Conservation (phyloP, 2,888 invertebrate genomes). For the Andrena dorsata region DNA sequence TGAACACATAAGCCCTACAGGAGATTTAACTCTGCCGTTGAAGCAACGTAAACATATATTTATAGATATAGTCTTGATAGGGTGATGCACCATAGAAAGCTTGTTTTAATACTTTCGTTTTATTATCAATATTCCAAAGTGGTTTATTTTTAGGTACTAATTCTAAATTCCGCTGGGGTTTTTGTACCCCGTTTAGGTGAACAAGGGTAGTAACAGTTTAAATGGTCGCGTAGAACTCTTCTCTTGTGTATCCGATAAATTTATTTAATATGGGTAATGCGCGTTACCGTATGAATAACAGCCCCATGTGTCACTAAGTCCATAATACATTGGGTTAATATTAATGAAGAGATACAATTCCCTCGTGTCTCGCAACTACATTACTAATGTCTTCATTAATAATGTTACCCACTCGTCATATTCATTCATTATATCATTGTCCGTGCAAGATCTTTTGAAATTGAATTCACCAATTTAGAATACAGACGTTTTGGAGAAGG, state of each 20-base stretch:
- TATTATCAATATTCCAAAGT: too few relatives aligned
- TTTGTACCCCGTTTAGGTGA: too few relatives aligned
- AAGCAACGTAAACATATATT: not conserved
- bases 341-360: not conserved
- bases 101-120: too few relatives aligned
- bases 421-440: not conserved
- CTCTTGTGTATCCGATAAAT: not conserved
- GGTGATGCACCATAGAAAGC: too few relatives aligned
- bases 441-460: not conserved
- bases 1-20: not conserved
- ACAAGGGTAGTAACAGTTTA: not conserved
- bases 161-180: too few relatives aligned
- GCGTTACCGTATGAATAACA: not conserved
- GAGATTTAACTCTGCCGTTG: not conserved
- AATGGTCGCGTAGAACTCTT: not conserved
- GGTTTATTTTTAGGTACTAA: too few relatives aligned
- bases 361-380: not conserved
- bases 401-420: not conserved
- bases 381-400: conserved; percentile 16
- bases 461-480: not conserved
- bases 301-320: not conserved
- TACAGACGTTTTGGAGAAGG: not conserved
- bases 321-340: not conserved
- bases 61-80: too few relatives aligned
- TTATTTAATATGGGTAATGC: not conserved